Conservation (phyloP, 1,140 invertebrate species). For the Bombus pascuorum region DNA sequence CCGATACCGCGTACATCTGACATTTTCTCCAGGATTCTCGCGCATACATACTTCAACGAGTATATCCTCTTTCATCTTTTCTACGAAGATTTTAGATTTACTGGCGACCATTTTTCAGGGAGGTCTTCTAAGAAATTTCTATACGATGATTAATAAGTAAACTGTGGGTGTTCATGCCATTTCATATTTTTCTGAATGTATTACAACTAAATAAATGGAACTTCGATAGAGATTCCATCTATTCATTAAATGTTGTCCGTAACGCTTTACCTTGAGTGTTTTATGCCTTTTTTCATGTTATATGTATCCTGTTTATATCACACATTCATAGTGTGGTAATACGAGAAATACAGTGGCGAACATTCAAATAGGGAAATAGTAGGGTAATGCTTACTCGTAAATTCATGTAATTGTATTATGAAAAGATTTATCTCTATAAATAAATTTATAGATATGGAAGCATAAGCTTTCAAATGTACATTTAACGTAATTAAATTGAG, state of each 20-base stretch:
- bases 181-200: background rate
- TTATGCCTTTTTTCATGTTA: background rate
- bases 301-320: background rate
- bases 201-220: background rate
- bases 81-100: background rate
- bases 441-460: no score
- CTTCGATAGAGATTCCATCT: background rate
- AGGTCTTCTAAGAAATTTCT: background rate
- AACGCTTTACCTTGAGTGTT: background rate
- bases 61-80: background rate
- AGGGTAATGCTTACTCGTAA: no score
- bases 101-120: no score
- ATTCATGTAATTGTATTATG: no score
- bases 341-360: no score
- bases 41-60: background rate
- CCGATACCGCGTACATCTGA: background rate
- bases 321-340: no score
- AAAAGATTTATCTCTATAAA: no score
- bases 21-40: slow-evolving; percentile 12
- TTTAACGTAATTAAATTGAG: no score
- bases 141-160: background rate
- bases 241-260: background rate
- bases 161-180: background rate
- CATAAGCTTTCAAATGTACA: no score
- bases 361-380: no score